These are phyloP conservation scores for Pangasius krempfi DNA, from an alignment of 2,797 vertebrate species.

Conservation along the genomic window DNA sequence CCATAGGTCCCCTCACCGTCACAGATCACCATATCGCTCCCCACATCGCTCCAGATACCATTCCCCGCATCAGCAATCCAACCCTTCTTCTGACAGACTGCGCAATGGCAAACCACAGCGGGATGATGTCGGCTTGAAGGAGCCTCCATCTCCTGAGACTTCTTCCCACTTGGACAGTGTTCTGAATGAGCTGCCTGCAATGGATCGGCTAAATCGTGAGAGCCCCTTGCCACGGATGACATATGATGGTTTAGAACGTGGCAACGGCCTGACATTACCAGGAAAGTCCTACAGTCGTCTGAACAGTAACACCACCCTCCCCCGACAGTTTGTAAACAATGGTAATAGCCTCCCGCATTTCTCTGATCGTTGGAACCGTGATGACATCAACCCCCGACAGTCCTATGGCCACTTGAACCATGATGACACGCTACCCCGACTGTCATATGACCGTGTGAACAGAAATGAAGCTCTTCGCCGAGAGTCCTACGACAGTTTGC, in stretches of 20 bases:
- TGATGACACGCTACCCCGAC: not conserved
- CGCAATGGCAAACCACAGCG: slow-evolving; percentile 63
- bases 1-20: slow-evolving; percentile 73
- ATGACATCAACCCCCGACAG: not conserved
- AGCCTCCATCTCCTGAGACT: slow-evolving; percentile 62
- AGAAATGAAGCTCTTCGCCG: slow-evolving; percentile 3
- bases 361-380: slow-evolving; percentile 10
- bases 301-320: slow-evolving; percentile 23
- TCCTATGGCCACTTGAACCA: not conserved
- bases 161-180: slow-evolving; percentile 62
- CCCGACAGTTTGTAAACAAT: not conserved
- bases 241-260: slow-evolving; percentile 17
- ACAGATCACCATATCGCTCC: slow-evolving; percentile 66
- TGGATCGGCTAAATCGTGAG: slow-evolving; percentile 68
- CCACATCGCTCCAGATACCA: slow-evolving; percentile 77
- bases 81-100: slow-evolving; percentile 67
- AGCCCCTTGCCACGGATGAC: slow-evolving; percentile 40
- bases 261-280: not conserved
- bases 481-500: slow-evolving; percentile 59
- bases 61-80: slow-evolving; percentile 62
- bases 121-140: slow-evolving; percentile 59
- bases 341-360: not conserved
- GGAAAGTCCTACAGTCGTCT: slow-evolving; percentile 23
- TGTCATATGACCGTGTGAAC: not conserved
- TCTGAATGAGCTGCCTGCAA: slow-evolving; percentile 62